Evolutionary conservation across 37 sponge, comb jelly and placozoan genomes (phyloP).

Genomic region (Axinella damicornis): DNA sequence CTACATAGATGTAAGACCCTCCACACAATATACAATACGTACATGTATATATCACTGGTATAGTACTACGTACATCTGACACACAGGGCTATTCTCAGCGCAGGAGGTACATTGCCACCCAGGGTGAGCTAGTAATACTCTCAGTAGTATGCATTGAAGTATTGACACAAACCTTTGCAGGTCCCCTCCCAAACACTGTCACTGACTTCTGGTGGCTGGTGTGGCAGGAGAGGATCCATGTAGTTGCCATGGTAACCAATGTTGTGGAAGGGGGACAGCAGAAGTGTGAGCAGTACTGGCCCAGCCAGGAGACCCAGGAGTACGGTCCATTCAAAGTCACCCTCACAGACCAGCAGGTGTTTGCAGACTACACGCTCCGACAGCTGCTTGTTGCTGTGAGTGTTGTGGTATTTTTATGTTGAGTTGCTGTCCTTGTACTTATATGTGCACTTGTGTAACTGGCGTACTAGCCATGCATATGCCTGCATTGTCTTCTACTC

Average conservation of each 20-base stretch:
- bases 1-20: slow-evolving; percentile 57
- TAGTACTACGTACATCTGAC: background rate
- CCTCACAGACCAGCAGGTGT: slow-evolving; percentile 5
- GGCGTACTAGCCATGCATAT: too few relatives aligned
- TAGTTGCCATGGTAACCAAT: slow-evolving; percentile 43
- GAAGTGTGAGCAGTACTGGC: slow-evolving; percentile 56
- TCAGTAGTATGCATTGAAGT: too few relatives aligned
- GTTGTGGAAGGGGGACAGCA: slow-evolving; percentile 8
- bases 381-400: background rate
- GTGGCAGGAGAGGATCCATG: slow-evolving; percentile 27
- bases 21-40: too few relatives aligned
- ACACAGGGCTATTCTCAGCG: slow-evolving; percentile 52
- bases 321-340: slow-evolving; percentile 35
- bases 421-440: background rate
- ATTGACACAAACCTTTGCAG: background rate
- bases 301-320: background rate
- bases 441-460: background rate
- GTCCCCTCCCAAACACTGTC: slow-evolving; percentile 17
- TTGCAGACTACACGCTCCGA: slow-evolving; percentile 26
- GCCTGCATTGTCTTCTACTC: too few relatives aligned
- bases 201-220: slow-evolving; percentile 33
- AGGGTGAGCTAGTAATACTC: slow-evolving; percentile 31
- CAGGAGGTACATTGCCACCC: slow-evolving; percentile 58
- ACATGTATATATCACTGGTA: background rate
- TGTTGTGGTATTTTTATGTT: too few relatives aligned